A percentile compares a stretch with the other conserved stretches of the same genome.
These are phyloP conservation scores for Trididemnum clinides DNA, from an alignment of 23 tunicate genomes.

Conservation along the genomic window DNA sequence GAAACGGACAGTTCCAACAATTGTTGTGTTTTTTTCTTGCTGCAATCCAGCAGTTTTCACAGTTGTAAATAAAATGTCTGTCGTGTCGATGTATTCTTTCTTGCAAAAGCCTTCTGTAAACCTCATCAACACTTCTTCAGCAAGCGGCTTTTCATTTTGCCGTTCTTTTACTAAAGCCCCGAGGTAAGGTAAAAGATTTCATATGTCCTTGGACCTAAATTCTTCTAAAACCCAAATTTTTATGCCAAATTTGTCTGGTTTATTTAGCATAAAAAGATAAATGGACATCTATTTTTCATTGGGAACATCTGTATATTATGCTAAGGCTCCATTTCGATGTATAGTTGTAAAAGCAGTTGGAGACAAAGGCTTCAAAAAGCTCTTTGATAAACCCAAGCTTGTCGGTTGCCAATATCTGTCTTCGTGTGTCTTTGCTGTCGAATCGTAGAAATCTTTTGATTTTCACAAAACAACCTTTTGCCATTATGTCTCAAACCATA, in stretches of 20 bases:
- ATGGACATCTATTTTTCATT: constrained; percentile 35
- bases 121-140: constrained; percentile 16
- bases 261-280: constrained; percentile 18
- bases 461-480: not conserved
- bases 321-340: constrained; percentile 11
- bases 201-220: not conserved
- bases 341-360: constrained; percentile 1
- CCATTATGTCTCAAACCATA: not conserved
- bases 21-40: not conserved
- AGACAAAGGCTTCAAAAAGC: not conserved
- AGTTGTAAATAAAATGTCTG: constrained; percentile 7
- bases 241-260: no score
- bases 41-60: constrained; percentile 15
- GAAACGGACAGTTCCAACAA: not conserved
- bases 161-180: constrained; percentile 25
- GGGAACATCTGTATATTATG: constrained; percentile 21
- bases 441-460: not conserved
- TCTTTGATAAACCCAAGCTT: not conserved
- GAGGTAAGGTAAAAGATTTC: constrained; percentile 23
- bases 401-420: constrained; percentile 24
- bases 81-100: not conserved
- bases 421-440: constrained; percentile 22
- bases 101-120: not conserved
- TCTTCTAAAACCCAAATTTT: constrained; percentile 15
- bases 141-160: constrained; percentile 28